A percentile compares a stretch with the other conserved stretches of the same genome.
phyloP scores from a whole-genome alignment of 2,797 vertebrate species.

The Acanthopagrus latus region DNA sequence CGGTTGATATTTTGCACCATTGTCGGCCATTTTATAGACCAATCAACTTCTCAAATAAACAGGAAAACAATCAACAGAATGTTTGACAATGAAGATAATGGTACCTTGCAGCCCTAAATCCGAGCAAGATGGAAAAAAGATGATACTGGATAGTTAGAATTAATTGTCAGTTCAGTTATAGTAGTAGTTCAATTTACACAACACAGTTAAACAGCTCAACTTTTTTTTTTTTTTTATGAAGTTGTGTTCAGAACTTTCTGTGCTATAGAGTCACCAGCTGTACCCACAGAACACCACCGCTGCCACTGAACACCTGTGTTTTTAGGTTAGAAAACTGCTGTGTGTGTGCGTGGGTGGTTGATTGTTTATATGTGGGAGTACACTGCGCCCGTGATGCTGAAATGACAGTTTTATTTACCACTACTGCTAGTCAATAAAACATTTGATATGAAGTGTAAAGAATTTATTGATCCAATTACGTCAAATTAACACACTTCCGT shows the following conservation, averaged over 20 bases:
- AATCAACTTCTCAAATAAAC: neutral
- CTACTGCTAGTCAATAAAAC: neutral
- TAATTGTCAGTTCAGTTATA: too few relatives aligned
- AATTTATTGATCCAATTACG: neutral
- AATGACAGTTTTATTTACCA: constrained; percentile 3
- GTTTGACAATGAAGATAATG: too few relatives aligned
- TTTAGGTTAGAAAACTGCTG: constrained; percentile 14
- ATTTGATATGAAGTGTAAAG: neutral
- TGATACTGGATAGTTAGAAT: too few relatives aligned
- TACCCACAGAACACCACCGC: neutral
- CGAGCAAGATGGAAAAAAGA: neutral
- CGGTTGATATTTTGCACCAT: too few relatives aligned
- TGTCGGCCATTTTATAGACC: too few relatives aligned
- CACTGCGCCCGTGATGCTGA: constrained; percentile 6
- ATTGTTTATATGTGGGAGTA: constrained; percentile 8
- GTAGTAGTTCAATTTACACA: too few relatives aligned
- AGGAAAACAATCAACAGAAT: too few relatives aligned
- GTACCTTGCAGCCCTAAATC: neutral
- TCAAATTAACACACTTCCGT: neutral
- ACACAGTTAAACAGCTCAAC: neutral
- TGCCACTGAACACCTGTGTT: constrained; percentile 36
- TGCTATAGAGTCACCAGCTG: neutral
- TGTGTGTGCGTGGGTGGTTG: neutral
- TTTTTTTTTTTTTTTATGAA: too few relatives aligned
- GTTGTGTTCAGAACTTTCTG: neutral